Base-by-base conservation (phyloP, 64 coral and sea anemone genomes). In the Catalaphyllia jardinei region DNA sequence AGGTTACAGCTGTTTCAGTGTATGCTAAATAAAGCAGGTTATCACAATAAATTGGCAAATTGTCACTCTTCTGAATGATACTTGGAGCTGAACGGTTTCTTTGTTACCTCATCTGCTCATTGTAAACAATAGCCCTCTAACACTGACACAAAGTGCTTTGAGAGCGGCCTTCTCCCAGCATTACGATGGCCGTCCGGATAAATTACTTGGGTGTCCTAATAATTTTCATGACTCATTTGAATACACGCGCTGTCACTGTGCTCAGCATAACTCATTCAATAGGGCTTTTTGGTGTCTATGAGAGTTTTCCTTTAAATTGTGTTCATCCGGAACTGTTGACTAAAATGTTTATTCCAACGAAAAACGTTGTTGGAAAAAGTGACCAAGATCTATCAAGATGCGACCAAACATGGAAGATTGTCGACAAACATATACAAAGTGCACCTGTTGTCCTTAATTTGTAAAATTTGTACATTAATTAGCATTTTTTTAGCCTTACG, bases 401-500 rank as follows among this genome's bases (percentile, higher is more conserved):
- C 5, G 4, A 27, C 22, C 10, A 69, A n/a, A 46, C 42, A 46
- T 46, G 42, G 42, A 46, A 25, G 25, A 10, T 24, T 69, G 22
- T 69, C 65, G 10, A 8, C n/a, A 69, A 69, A 80, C 14, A 17
- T 30, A 51, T 67, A 49, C 27, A 52, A 42, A 49, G 24, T 24
- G 33, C 79, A 83, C 59, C 79, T 65, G 79, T 65, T 38, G 4
- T 35, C 22, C 10, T 67, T 42, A 65, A 85, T 71, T 69, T 51
- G 38, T 71, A 71, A 85, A 85, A 51, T 46, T 46, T 7, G 24
- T 51, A 8, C 35, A 31, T 4, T 46, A 46, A 85, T 85, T 69
- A 85, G 81, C 62, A 69, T 71, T 51, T 49, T 50, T 39, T 69
- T 25, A 24, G 10, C 25, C n/a, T 2, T 69, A 24, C 8, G 24